These are phyloP conservation scores for Ectropis crepuscularia DNA, from an alignment of 2,888 invertebrate genomes.

Conservation along the genomic window DNA sequence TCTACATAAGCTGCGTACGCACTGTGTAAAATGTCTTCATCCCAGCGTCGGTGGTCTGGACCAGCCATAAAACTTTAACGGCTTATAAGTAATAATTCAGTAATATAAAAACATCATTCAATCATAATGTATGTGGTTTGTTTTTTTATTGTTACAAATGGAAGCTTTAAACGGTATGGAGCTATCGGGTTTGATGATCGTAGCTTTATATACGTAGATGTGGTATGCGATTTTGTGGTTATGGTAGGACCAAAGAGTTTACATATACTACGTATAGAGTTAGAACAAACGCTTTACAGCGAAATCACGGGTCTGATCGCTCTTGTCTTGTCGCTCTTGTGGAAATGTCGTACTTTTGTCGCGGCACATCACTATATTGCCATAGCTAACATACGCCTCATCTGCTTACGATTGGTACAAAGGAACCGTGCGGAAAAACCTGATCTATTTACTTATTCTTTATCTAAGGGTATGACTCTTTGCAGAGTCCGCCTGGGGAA, in stretches of 20 bases:
- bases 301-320: too few species aligned
- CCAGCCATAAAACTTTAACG: constrained; percentile 59
- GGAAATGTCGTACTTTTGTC: too few species aligned
- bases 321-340: too few species aligned
- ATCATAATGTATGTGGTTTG: constrained; percentile 51
- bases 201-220: not conserved
- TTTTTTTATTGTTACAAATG: constrained; percentile 55
- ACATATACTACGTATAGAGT: too few species aligned
- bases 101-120: constrained; percentile 59
- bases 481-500: too few species aligned
- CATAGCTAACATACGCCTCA: too few species aligned
- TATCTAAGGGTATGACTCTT: not conserved
- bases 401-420: too few species aligned
- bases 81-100: constrained; percentile 55
- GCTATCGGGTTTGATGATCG: constrained; percentile 5
- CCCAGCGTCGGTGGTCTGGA: constrained; percentile 52
- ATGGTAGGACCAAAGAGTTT: too few species aligned
- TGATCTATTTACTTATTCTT: too few species aligned
- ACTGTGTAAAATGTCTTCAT: constrained; percentile 38
- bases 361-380: too few species aligned
- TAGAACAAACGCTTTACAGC: too few species aligned
- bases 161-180: constrained; percentile 41
- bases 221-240: not conserved
- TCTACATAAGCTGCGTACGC: constrained; percentile 8
- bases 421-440: too few species aligned